A percentile compares a stretch with the other conserved stretches of the same genome.
These are phyloP conservation scores for Danaus plexippus DNA, from an alignment of 1,140 invertebrate genomes.

Conservation along the genomic window DNA sequence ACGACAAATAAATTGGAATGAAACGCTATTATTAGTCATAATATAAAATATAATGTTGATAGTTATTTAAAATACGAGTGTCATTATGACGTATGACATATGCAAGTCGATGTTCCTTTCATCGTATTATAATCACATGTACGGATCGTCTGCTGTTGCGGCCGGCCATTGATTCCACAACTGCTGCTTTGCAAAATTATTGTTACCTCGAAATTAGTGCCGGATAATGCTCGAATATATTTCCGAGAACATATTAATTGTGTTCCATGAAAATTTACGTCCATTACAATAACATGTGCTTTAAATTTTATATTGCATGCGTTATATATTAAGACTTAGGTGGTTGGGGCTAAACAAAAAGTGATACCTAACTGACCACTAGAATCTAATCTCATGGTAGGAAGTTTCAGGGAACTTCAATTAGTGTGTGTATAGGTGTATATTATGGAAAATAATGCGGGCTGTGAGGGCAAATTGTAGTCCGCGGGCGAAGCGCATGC, in stretches of 20 bases:
- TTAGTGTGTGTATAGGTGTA: conserved; percentile 21
- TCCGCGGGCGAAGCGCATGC: conserved; percentile 40
- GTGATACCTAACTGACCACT: no score
- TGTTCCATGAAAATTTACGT: no score
- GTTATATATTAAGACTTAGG: no score
- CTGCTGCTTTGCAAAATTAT: conserved; percentile 21
- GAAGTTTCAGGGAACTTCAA: neutral
- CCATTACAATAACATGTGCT: no score
- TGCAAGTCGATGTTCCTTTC: conserved; percentile 1
- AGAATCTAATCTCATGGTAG: no score
- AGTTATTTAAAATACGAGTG: neutral
- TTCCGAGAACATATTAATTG: no score
- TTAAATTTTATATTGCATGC: no score
- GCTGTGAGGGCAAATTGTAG: conserved; percentile 41
- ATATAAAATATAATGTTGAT: neutral
- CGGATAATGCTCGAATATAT: no score
- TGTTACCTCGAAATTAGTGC: conserved; percentile 18
- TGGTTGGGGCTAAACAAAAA: no score
- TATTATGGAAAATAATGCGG: conserved; percentile 47
- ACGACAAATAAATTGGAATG: conserved; percentile 17
- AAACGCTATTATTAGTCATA: conserved; percentile 22
- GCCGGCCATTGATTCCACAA: conserved; percentile 23
- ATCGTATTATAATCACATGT: neutral
- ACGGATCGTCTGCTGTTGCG: conserved; percentile 22
- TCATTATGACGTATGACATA: conserved; percentile 4